Evolutionary conservation across 1,140 invertebrate genomes (phyloP), one percentile per base, ranked within the genome.

Genomic region (Cydia strobilella): DNA sequence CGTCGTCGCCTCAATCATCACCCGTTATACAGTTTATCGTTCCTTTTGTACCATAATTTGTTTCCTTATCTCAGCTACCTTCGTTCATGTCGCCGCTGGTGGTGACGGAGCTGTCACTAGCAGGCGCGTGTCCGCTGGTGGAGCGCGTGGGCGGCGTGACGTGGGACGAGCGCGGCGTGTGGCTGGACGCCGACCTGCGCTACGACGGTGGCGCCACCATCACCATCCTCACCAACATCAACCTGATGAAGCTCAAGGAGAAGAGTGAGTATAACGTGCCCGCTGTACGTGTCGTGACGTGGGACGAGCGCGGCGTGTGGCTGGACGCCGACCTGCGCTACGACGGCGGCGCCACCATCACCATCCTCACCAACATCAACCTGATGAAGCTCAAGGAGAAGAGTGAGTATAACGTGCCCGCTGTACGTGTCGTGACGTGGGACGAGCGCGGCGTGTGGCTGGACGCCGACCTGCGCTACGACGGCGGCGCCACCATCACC

Each of bases 331-430:
- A 99, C 86, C 91, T 99, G 59, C 95, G 95, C 10, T 99, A 99
- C 91, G 95, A 97, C 81, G 99, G 99, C 42, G 95, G 95, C 71
- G 95, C 98, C 35, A 95, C 96, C 74, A 96, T 99, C 94, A 98
- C 97, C 1, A 95, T 99, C n/a, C 97, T 98, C 84, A 99, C 98
- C 0, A 98, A 99, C 89, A 92, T 99, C 31, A 99, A 99, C 93
- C 93, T 99, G 48, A 96, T 99, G 95, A 98, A 98, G 86, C 93
- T 99, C 9, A 96, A 95, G 76, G 92, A 91, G 80, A 92, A 91
- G 75, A 90, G 90, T 92, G 1, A 86, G 85, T n/a, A n/a, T n/a
- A n/a, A n/a, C 90, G 77, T 89, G 90, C 20, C 97, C 98, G 25
- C 93, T 96, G 6, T 96, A 31, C 95, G 94, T 35, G 94, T 95